Conservation (phyloP, 2,888 invertebrate species). For the Agyllia agylla region DNA sequence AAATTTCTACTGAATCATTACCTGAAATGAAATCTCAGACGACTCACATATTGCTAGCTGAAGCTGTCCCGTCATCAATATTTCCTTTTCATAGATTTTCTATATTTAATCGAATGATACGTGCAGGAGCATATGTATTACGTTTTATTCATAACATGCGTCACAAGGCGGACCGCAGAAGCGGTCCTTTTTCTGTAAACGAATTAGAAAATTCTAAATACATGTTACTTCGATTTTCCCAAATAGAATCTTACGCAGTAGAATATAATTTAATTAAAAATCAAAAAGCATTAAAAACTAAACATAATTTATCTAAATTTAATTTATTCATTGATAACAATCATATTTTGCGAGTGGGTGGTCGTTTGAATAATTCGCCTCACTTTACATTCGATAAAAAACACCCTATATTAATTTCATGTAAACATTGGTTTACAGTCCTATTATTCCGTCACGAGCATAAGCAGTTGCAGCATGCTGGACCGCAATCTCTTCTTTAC, state of each 20-base stretch:
- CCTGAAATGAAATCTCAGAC: background rate
- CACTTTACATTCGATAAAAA: conserved; percentile 16
- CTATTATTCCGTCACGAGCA: conserved; percentile 55
- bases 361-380: conserved; percentile 19
- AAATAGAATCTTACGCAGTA: background rate
- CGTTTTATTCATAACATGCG: conserved; percentile 15
- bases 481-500: conserved; percentile 41
- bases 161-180: background rate
- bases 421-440: conserved; percentile 24
- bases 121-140: background rate
- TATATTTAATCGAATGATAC: conserved; percentile 14
- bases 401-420: conserved; percentile 18
- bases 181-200: background rate
- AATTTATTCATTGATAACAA: conserved; percentile 15
- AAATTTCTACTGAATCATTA: background rate
- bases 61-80: background rate
- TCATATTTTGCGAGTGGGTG: conserved; percentile 20
- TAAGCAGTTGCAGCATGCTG: conserved; percentile 38
- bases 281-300: background rate
- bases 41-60: background rate
- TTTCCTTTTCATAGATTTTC: conserved; percentile 22
- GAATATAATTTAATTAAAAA: conserved; percentile 10
- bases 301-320: conserved; percentile 31
- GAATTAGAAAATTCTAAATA: background rate
- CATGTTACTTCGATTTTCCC: background rate